Conservation (phyloP, 1,140 invertebrate species). For the Brachionus manjavacas region DNA sequence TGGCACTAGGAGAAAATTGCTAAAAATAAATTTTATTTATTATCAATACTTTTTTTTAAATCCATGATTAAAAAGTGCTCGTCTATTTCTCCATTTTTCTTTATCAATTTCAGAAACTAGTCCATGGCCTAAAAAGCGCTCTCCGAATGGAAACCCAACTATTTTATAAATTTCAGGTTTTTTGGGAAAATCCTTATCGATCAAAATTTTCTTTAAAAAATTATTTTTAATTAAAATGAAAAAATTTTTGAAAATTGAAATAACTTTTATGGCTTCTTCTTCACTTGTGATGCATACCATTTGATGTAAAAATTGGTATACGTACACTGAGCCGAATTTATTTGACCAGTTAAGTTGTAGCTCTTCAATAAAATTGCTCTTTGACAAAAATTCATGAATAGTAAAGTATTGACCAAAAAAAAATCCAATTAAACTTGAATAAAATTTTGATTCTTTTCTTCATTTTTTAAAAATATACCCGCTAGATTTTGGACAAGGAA, state of each 20-base stretch:
- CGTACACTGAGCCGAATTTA: background rate
- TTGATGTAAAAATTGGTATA: background rate
- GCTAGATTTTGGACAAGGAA: background rate
- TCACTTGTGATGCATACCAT: background rate
- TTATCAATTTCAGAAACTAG: background rate
- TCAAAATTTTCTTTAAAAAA: background rate
- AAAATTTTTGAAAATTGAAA: background rate
- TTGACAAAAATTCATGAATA: background rate
- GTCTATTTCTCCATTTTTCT: conserved; percentile 13
- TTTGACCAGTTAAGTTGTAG: background rate
- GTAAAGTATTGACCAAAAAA: conserved; percentile 3
- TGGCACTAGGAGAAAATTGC: background rate
- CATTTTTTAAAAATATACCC: background rate
- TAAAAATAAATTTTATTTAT: background rate
- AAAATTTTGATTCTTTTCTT: background rate
- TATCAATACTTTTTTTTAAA: conserved; percentile 12
- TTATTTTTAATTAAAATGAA: background rate
- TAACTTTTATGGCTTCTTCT: background rate
- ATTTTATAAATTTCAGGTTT: background rate
- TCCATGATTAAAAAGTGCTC: background rate
- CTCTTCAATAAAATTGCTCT: background rate
- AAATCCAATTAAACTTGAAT: background rate
- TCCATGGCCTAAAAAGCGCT: background rate
- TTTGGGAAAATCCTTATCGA: conserved; percentile 6
- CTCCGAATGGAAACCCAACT: background rate